Conservation (phyloP, 1,140 invertebrate genomes). For the Pollicipes pollicipes region DNA sequence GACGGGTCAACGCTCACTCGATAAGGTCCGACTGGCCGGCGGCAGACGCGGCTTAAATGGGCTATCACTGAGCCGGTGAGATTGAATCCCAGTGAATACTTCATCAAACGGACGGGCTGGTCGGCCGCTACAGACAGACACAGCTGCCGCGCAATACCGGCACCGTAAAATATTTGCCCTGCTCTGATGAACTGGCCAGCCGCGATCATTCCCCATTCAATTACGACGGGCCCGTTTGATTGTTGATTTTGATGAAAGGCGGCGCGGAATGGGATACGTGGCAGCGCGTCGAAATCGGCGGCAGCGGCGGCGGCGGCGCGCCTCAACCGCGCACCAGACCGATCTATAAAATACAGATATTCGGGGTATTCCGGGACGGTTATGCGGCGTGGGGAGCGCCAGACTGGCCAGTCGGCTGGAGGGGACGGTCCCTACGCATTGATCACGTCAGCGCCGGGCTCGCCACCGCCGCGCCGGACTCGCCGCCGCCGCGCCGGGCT, state of each 20-base stretch:
- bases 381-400: neutral
- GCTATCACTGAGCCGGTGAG: neutral
- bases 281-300: neutral
- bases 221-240: neutral
- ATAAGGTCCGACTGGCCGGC: too few relatives aligned
- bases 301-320: too few relatives aligned
- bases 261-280: neutral
- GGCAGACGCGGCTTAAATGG: too few relatives aligned
- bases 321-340: neutral
- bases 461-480: neutral
- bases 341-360: constrained; percentile 1
- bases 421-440: neutral
- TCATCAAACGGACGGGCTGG: neutral
- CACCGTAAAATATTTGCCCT: neutral
- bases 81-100: constrained; percentile 2
- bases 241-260: constrained; percentile 2
- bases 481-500: too few relatives aligned
- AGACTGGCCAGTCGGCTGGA: neutral
- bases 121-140: neutral
- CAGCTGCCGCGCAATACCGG: neutral
- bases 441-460: neutral
- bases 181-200: neutral
- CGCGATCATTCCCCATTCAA: neutral
- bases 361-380: neutral
- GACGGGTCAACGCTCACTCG: too few relatives aligned